Conservation (phyloP, 1,140 invertebrate genomes). For the Drosophila santomea region DNA sequence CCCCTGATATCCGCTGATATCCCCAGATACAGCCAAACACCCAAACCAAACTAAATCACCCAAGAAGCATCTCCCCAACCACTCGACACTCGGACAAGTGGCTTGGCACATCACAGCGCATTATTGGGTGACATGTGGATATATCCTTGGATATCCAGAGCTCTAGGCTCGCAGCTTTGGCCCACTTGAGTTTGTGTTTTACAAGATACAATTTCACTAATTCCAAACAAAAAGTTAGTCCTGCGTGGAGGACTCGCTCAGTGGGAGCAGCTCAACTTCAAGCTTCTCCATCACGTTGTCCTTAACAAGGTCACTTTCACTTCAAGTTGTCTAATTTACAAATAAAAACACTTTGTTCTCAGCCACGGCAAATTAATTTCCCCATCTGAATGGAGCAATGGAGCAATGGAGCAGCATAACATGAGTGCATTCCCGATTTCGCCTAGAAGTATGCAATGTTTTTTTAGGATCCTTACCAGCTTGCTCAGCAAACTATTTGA, state of each 20-base stretch:
- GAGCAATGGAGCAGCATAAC: slow-evolving; percentile 6
- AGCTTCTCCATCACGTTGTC: slow-evolving; percentile 16
- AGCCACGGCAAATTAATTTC: slow-evolving; percentile 24
- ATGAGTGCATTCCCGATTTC: slow-evolving; percentile 15
- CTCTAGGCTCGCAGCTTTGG: slow-evolving; percentile 76
- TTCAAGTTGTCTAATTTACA: slow-evolving; percentile 51
- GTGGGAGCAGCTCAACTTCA: slow-evolving; percentile 40
- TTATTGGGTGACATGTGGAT: slow-evolving; percentile 79
- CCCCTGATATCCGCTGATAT: background rate
- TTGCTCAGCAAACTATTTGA: slow-evolving; percentile 11
- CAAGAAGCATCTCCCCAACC: background rate
- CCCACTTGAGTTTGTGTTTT: slow-evolving; percentile 80
- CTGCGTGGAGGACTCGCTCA: slow-evolving; percentile 57
- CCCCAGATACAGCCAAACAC: too few species aligned
- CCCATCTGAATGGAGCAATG: slow-evolving; percentile 19
- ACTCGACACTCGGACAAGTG: slow-evolving; percentile 63
- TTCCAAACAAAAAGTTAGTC: slow-evolving; percentile 81
- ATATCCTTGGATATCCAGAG: slow-evolving; percentile 48
- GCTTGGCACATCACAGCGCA: slow-evolving; percentile 78
- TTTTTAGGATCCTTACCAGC: slow-evolving; percentile 10
- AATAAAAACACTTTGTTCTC: slow-evolving; percentile 45
- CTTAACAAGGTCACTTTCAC: slow-evolving; percentile 39
- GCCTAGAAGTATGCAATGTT: slow-evolving; percentile 47
- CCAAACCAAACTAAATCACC: background rate
- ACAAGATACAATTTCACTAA: slow-evolving; percentile 81